Conservation (phyloP, 1,140 invertebrate species). For the Yoshiicerus persimilis region DNA sequence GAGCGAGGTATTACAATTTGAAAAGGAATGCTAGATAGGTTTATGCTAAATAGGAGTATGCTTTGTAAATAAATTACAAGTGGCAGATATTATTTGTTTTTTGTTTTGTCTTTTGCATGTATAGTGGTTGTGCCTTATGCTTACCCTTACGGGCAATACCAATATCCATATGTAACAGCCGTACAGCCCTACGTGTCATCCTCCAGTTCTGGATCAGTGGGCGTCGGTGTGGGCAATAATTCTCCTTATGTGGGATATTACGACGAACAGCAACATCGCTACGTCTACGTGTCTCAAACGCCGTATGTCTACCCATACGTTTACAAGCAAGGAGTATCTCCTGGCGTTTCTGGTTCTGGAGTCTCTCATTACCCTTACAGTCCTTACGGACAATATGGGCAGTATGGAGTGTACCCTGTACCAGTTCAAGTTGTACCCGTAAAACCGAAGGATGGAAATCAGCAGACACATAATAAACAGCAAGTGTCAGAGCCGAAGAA, state of each 20-base stretch:
- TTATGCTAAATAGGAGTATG: not conserved
- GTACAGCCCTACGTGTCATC: not conserved
- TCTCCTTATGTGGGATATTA: conserved; percentile 11
- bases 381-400: not conserved
- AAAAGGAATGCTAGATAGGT: not conserved
- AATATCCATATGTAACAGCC: not conserved
- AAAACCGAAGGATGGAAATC: not conserved
- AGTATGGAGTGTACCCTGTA: not conserved
- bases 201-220: not conserved
- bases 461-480: not conserved
- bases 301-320: not conserved
- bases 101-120: not conserved
- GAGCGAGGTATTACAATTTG: not conserved
- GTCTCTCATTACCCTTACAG: not conserved
- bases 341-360: not conserved
- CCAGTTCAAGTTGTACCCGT: not conserved
- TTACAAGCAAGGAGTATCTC: not conserved
- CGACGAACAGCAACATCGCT: not conserved
- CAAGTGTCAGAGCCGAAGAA: not conserved
- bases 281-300: not conserved
- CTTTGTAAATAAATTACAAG: not conserved
- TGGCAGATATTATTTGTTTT: not conserved
- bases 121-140: not conserved
- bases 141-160: not conserved
- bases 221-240: not conserved